Evolutionary conservation across 1,140 invertebrate genomes (phyloP).

Genomic region (Platorchestia sp.): DNA sequence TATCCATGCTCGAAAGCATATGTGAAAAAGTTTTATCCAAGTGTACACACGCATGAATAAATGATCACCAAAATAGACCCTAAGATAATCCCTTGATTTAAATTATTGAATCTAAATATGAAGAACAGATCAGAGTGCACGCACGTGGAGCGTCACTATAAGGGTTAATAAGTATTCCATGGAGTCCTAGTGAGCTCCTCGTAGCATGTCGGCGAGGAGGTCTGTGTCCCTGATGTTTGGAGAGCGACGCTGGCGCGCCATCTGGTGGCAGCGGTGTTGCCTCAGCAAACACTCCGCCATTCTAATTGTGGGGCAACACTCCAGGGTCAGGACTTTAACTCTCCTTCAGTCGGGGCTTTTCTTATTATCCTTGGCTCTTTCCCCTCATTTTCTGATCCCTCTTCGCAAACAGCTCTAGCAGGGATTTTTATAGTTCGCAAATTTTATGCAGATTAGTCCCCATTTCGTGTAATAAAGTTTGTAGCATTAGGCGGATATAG

Average conservation of each 20-base stretch:
- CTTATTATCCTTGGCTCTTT: neutral
- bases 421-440: neutral
- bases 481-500: neutral
- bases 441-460: constrained; percentile 1
- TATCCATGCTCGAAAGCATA: too few relatives aligned
- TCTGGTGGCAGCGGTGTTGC: neutral
- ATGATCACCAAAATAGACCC: too few relatives aligned
- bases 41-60: too few relatives aligned
- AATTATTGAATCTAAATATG: too few relatives aligned
- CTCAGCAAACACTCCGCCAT: neutral
- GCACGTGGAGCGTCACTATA: neutral
- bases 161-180: neutral
- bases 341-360: neutral
- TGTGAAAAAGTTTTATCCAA: too few relatives aligned
- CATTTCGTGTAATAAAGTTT: neutral
- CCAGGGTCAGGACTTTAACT: neutral
- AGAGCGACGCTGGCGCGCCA: neutral
- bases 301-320: neutral
- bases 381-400: neutral
- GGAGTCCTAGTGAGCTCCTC: neutral
- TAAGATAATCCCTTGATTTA: too few relatives aligned
- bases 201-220: neutral
- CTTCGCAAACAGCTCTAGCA: neutral
- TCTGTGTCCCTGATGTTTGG: neutral
- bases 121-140: too few relatives aligned